Conservation (phyloP, 2,888 invertebrate genomes). For the Odontothrips loti region DNA sequence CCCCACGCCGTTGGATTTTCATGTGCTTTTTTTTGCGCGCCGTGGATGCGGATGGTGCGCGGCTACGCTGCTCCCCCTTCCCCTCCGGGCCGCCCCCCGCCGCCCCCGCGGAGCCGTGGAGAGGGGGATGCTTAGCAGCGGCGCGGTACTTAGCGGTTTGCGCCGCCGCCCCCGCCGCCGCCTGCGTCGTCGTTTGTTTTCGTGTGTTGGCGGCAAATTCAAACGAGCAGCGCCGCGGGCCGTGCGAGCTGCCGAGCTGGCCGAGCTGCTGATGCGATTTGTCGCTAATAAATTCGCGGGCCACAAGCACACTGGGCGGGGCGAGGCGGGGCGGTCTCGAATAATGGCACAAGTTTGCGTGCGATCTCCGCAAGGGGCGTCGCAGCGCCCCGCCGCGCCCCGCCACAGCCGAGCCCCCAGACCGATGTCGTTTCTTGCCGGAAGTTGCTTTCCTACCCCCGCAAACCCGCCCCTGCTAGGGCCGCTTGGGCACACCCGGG, state of each 20-base stretch:
- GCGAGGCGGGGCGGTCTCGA: background rate
- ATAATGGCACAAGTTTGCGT: conserved; percentile 8
- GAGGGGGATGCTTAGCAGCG: background rate
- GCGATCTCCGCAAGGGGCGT: background rate
- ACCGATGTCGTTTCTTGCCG: conserved; percentile 6
- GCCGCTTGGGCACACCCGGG: too few relatives aligned
- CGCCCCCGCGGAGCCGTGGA: too few relatives aligned
- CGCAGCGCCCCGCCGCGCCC: too few relatives aligned
- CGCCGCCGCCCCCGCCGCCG: background rate
- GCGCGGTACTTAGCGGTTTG: background rate
- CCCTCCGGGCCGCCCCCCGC: too few relatives aligned
- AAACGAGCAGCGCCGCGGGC: background rate
- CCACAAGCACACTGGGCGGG: background rate
- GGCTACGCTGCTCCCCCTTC: too few relatives aligned
- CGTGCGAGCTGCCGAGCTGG: background rate
- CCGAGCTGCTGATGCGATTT: background rate
- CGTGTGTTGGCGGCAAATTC: background rate
- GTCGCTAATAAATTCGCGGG: background rate
- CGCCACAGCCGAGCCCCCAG: background rate
- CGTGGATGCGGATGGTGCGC: too few relatives aligned
- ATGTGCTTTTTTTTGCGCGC: too few relatives aligned
- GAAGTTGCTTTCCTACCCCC: background rate
- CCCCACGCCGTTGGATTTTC: too few relatives aligned
- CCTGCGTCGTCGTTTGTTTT: too few relatives aligned
- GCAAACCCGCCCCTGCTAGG: too few relatives aligned